These are phyloP conservation scores for Acanthoscelides obtectus DNA, from an alignment of 2,888 invertebrate genomes.

Conservation along the genomic window DNA sequence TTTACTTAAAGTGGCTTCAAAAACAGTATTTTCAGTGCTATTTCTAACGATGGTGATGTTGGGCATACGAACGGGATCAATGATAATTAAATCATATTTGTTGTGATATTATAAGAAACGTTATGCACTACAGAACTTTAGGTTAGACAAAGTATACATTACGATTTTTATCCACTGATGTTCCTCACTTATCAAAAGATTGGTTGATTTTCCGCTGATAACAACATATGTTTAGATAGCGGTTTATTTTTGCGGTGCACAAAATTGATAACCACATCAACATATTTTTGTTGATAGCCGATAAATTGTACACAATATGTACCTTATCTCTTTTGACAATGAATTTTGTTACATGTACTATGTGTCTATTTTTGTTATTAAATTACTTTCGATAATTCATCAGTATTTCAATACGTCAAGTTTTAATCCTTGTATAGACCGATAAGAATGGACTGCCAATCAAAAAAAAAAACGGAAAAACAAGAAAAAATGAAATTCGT, in stretches of 20 bases:
- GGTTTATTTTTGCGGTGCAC: neutral
- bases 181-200: neutral
- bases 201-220: neutral
- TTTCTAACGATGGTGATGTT: too few species aligned
- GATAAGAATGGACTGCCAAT: too few species aligned
- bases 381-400: neutral
- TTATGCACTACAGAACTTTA: neutral
- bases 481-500: too few species aligned
- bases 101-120: too few species aligned
- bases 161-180: neutral
- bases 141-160: neutral
- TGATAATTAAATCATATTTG: too few species aligned
- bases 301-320: neutral
- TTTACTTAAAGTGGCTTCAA: too few species aligned
- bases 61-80: too few species aligned
- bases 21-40: too few species aligned
- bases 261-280: neutral
- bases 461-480: too few species aligned
- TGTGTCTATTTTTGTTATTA: neutral
- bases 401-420: neutral
- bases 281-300: neutral
- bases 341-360: neutral
- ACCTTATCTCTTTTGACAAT: neutral
- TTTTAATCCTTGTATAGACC: neutral
- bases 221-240: neutral